Conservation (phyloP, 1,140 invertebrate genomes). For the Reticulitermes speratus region DNA sequence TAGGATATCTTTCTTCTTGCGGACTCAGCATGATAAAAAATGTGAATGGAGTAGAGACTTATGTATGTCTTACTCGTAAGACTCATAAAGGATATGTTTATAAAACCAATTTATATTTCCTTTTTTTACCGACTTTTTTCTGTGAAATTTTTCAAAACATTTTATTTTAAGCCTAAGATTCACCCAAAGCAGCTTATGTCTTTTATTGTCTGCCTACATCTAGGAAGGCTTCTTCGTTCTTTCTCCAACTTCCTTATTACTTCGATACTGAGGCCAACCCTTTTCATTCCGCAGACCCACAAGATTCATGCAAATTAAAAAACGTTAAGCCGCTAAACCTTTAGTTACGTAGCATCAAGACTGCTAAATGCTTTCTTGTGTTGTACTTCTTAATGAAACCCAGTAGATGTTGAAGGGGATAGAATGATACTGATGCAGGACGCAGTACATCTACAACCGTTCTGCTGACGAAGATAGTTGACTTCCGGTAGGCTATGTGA, state of each 20-base stretch:
- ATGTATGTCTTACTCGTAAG: not conserved
- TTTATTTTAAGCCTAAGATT: too few relatives aligned
- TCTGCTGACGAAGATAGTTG: too few relatives aligned
- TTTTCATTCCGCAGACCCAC: not conserved
- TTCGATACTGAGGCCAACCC: not conserved
- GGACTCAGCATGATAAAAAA: too few relatives aligned
- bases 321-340: not conserved
- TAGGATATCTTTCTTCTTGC: too few relatives aligned
- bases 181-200: too few relatives aligned
- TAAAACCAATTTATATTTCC: not conserved
- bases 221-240: not conserved
- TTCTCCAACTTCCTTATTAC: not conserved
- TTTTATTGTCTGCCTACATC: too few relatives aligned
- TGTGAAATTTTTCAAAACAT: too few relatives aligned
- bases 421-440: too few relatives aligned
- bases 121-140: too few relatives aligned
- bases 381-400: not conserved
- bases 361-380: not conserved
- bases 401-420: not conserved
- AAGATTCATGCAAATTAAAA: not conserved
- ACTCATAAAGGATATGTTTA: not conserved
- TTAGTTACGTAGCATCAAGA: not conserved
- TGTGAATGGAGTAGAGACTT: too few relatives aligned
- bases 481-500: too few relatives aligned
- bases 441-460: too few relatives aligned